Evolutionary conservation across 2,888 invertebrate species (phyloP).

Genomic region (Acanthosoma haemorrhoidale): DNA sequence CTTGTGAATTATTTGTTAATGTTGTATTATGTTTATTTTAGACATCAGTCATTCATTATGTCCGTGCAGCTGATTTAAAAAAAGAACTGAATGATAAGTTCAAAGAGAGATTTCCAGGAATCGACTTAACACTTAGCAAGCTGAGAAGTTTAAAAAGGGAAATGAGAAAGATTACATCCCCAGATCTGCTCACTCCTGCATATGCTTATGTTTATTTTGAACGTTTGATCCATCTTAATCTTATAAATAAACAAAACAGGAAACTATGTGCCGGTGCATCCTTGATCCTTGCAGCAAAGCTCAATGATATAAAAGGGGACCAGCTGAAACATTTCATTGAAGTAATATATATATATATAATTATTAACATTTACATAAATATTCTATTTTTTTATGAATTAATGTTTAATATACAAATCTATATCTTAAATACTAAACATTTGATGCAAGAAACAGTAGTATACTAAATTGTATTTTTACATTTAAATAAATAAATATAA

Average conservation of each 20-base stretch:
- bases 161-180: slow-evolving; percentile 84
- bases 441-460: too few relatives aligned
- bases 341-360: slow-evolving; percentile 51
- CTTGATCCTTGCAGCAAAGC: slow-evolving; percentile 86
- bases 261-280: slow-evolving; percentile 95
- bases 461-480: too few relatives aligned
- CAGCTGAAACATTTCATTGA: slow-evolving; percentile 80
- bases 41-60: slow-evolving; percentile 95
- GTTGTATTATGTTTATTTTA: slow-evolving; percentile 44
- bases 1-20: background rate
- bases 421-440: too few relatives aligned
- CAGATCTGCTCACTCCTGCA: slow-evolving; percentile 86
- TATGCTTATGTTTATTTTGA: slow-evolving; percentile 99
- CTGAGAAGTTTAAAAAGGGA: slow-evolving; percentile 92
- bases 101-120: slow-evolving; percentile 86
- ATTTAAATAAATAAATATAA: too few relatives aligned
- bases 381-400: too few relatives aligned
- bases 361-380: slow-evolving; percentile 29
- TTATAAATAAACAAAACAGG: slow-evolving; percentile 91
- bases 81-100: slow-evolving; percentile 97
- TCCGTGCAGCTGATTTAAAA: slow-evolving; percentile 89
- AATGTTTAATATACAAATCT: too few relatives aligned
- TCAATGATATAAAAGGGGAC: slow-evolving; percentile 94
- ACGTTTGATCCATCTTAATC: slow-evolving; percentile 82
- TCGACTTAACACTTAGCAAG: slow-evolving; percentile 92